Base-by-base conservation (phyloP, 1,140 invertebrate genomes). In the Bemisia tabaci region DNA sequence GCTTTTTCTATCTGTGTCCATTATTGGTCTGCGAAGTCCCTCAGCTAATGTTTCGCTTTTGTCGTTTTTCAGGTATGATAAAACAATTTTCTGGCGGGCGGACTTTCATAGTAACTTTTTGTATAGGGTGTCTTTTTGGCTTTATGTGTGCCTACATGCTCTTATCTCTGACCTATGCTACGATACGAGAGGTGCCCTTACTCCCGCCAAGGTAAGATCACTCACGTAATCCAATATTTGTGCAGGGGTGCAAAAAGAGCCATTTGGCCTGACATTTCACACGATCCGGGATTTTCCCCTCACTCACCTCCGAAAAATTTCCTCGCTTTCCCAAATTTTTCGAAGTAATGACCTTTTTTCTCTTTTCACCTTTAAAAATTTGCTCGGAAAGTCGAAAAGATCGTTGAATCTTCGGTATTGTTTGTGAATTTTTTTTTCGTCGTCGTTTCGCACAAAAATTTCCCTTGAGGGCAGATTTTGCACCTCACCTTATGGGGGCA, bases 61-160 rank as follows among this genome's bases (percentile, higher is more conserved):
- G 17, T 64, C 22, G 2, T 26, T 65, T 69, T 71, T 26, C 66
- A 73, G 71, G 60, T 66, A 60, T 66, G 26, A 60, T 67, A 26
- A 68, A 70, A 58, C 70, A 70, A 11, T 66, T 69, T 21, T 59
- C 62, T 12, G 68, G 68, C 12, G 72, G 77, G 65, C 77, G 77
- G 60, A 75, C 77, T 25, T 79, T 77, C 64, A 27, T 79, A n/a
- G 27, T 78, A 12, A 73, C 76, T 9, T 69, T 80, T 2, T 67
- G 72, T 12, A 69, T 74, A 12, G 79, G 79, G 1, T 71, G 79
- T 22, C 67, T 74, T 11, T 73, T 75, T 60, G 79, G 79, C 11
- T 79, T 79, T 64, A 74, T 73, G 2, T 73, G 76, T 63, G 76
- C 79, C 11, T 79, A 78, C 66, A 71, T 77, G 12, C 70, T 78